A percentile compares a stretch with the other conserved stretches of the same genome.
These are phyloP conservation scores for Hypolimnas misippus DNA, from an alignment of 2,888 invertebrate species.

Conservation along the genomic window DNA sequence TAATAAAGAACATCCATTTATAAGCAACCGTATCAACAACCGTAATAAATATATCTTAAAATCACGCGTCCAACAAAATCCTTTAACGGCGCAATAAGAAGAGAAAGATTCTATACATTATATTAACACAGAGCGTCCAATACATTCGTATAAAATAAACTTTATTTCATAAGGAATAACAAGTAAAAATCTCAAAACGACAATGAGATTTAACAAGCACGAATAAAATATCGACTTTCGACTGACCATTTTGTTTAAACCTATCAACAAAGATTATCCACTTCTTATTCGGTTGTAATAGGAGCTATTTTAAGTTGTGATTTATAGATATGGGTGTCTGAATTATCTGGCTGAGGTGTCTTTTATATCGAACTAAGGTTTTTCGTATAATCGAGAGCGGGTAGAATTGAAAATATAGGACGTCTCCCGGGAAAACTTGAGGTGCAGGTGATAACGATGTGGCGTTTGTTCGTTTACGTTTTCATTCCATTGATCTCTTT, in stretches of 20 bases:
- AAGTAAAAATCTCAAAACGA: slow-evolving; percentile 64
- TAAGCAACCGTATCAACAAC: slow-evolving; percentile 5
- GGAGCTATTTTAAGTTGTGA: slow-evolving; percentile 15
- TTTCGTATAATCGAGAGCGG: slow-evolving; percentile 71
- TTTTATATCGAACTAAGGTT: slow-evolving; percentile 63
- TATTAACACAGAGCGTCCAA: slow-evolving; percentile 44
- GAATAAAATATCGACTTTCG: slow-evolving; percentile 76
- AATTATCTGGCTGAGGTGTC: slow-evolving; percentile 53
- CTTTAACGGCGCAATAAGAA: slow-evolving; percentile 18
- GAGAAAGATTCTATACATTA: slow-evolving; percentile 32
- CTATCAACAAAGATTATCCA: slow-evolving; percentile 35
- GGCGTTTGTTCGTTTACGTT: slow-evolving; percentile 24
- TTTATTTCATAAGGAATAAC: slow-evolving; percentile 50
- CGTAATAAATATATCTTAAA: slow-evolving; percentile 18
- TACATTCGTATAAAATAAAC: slow-evolving; percentile 49
- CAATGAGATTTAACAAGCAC: slow-evolving; percentile 76
- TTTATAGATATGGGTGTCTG: slow-evolving; percentile 39
- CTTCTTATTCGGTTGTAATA: slow-evolving; percentile 31
- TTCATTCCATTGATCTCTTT: slow-evolving; percentile 10
- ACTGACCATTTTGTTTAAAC: slow-evolving; percentile 47
- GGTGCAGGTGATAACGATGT: slow-evolving; percentile 44
- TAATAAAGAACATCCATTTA: background rate
- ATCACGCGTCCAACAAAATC: slow-evolving; percentile 23
- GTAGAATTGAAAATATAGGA: slow-evolving; percentile 76
- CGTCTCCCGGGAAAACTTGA: slow-evolving; percentile 66